Evolutionary conservation across 2,888 invertebrate genomes (phyloP).

Genomic region (Coelinius sp.): DNA sequence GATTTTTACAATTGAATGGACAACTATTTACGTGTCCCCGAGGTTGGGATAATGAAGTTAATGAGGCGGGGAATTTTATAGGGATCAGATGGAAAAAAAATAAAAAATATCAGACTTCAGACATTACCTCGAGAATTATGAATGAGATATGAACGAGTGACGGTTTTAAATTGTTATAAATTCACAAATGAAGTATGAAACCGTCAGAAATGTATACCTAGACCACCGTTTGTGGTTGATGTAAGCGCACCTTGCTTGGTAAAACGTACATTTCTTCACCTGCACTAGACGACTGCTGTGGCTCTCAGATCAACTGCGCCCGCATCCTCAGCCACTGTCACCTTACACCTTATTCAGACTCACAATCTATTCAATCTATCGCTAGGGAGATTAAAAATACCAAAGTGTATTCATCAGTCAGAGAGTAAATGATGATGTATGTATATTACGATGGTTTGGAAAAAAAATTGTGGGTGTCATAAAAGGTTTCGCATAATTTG

Average conservation of each 20-base stretch:
- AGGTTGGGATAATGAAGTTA: neutral
- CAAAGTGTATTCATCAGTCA: neutral
- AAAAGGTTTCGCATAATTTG: slow-evolving; percentile 6
- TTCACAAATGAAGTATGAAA: neutral
- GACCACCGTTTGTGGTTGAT: slow-evolving; percentile 19
- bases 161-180: slow-evolving; percentile 3
- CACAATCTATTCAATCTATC: slow-evolving; percentile 22
- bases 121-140: too few species aligned
- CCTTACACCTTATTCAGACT: slow-evolving; percentile 20
- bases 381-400: neutral
- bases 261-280: slow-evolving; percentile 21
- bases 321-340: slow-evolving; percentile 24
- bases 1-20: too few species aligned
- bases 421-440: neutral
- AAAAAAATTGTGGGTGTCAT: neutral
- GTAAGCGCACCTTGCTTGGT: slow-evolving; percentile 13
- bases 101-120: too few species aligned
- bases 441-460: neutral
- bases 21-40: too few species aligned
- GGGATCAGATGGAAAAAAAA: too few species aligned
- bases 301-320: slow-evolving; percentile 25
- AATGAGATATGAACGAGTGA: neutral
- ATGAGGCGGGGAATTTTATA: neutral
- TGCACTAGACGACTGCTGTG: slow-evolving; percentile 16
- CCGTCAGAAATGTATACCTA: neutral